phyloP scores from a whole-genome alignment of 2,888 invertebrate genomes.

The Scotopteryx bipunctaria region DNA sequence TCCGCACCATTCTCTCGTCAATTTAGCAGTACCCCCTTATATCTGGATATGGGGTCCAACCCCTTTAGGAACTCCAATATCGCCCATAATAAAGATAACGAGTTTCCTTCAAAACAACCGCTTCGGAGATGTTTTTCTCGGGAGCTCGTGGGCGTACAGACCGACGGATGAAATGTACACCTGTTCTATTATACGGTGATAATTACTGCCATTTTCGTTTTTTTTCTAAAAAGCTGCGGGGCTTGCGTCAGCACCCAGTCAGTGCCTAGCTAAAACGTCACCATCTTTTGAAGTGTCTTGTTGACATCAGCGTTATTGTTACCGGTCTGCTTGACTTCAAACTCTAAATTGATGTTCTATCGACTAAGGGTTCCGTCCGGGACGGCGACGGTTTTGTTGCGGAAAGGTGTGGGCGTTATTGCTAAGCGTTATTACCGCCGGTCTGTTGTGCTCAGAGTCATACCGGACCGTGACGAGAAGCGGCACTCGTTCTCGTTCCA shows the following conservation, averaged over 20 bases:
- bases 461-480: slow-evolving; percentile 26
- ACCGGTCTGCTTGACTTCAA: slow-evolving; percentile 18
- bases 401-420: no score
- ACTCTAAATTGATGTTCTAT: no score
- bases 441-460: slow-evolving; percentile 15
- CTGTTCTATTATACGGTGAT: slow-evolving; percentile 4
- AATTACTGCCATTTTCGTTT: no score
- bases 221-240: no score
- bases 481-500: slow-evolving; percentile 25
- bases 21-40: slow-evolving; percentile 14
- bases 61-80: slow-evolving; percentile 45
- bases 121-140: slow-evolving; percentile 45
- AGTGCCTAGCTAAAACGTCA: no score
- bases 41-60: slow-evolving; percentile 26
- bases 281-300: no score
- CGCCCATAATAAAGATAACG: slow-evolving; percentile 54
- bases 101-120: slow-evolving; percentile 52
- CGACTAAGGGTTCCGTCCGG: no score
- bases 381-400: no score
- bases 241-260: no score
- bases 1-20: background rate
- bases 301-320: background rate
- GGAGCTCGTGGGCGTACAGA: slow-evolving; percentile 16
- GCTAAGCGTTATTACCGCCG: slow-evolving; percentile 11
- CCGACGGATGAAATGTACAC: slow-evolving; percentile 12